Evolutionary conservation across 2,888 invertebrate genomes (phyloP).

Genomic region (Limnephilus lunatus): DNA sequence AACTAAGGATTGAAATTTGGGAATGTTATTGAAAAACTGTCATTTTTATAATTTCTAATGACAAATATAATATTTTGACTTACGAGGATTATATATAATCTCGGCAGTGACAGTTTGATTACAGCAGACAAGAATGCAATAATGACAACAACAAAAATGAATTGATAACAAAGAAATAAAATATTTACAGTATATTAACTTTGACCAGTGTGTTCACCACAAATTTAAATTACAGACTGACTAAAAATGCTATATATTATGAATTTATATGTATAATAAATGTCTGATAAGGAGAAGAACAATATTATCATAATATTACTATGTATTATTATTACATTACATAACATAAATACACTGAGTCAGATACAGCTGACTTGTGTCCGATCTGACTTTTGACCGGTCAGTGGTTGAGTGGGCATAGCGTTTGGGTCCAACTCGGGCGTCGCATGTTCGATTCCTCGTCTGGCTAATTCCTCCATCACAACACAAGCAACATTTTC

Average conservation of each 20-base stretch:
- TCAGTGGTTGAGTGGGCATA: too few species aligned
- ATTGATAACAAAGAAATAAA: background rate
- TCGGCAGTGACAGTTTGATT: too few species aligned
- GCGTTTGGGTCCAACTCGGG: too few species aligned
- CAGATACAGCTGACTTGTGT: background rate
- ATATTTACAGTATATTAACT: background rate
- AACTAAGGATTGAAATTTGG: too few species aligned
- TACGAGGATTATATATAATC: too few species aligned
- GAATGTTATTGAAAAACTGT: too few species aligned
- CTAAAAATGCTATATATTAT: background rate
- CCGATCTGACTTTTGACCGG: too few species aligned
- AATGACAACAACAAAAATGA: background rate
- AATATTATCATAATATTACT: background rate
- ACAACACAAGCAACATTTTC: too few species aligned
- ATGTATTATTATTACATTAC: background rate
- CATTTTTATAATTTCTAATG: too few species aligned
- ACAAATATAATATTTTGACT: too few species aligned
- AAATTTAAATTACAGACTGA: background rate
- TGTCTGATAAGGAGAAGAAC: background rate
- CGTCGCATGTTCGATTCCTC: too few species aligned
- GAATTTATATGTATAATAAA: background rate
- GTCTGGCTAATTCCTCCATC: too few species aligned
- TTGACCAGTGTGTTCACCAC: background rate
- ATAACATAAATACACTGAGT: background rate
- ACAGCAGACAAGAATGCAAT: background rate